These are phyloP conservation scores for Nothobranchius furzeri DNA, from an alignment of 2,113 vertebrate species.

Conservation along the genomic window DNA sequence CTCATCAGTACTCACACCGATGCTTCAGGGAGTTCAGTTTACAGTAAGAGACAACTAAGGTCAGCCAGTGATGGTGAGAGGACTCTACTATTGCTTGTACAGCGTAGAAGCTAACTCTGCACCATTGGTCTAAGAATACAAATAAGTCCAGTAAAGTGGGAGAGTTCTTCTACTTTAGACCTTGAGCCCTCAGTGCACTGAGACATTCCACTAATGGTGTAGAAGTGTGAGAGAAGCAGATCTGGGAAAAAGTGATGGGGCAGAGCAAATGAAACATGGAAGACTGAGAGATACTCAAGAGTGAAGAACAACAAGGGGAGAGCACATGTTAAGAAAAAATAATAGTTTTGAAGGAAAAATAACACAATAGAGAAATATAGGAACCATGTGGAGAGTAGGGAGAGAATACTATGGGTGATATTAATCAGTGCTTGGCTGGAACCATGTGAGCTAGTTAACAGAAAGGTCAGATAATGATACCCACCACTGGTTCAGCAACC, in stretches of 20 bases:
- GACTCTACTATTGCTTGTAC: constrained; percentile 42
- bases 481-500: constrained; percentile 51
- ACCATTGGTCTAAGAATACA: constrained; percentile 48
- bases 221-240: constrained; percentile 24
- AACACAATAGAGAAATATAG: constrained; percentile 31
- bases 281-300: background rate
- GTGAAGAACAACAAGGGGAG: background rate
- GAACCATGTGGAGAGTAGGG: constrained; percentile 36
- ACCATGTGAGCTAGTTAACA: constrained; percentile 21
- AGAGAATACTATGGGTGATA: constrained; percentile 61
- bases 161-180: constrained; percentile 62
- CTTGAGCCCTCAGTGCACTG: constrained; percentile 49
- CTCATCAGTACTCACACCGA: constrained; percentile 6
- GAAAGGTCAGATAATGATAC: constrained; percentile 75
- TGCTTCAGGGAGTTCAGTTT: constrained; percentile 30
- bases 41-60: constrained; percentile 44
- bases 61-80: constrained; percentile 42
- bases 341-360: constrained; percentile 13
- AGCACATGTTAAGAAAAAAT: constrained; percentile 3
- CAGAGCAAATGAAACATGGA: background rate
- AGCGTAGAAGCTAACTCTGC: constrained; percentile 55
- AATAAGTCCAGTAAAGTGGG: constrained; percentile 50
- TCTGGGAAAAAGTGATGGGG: constrained; percentile 19
- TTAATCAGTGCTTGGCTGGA: constrained; percentile 65
- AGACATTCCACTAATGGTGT: constrained; percentile 40